Percentiles rank a stretch among this genome's conserved stretches.
These are phyloP conservation scores for Nephila pilipes DNA, from an alignment of 1,140 invertebrate genomes.

Conservation along the genomic window DNA sequence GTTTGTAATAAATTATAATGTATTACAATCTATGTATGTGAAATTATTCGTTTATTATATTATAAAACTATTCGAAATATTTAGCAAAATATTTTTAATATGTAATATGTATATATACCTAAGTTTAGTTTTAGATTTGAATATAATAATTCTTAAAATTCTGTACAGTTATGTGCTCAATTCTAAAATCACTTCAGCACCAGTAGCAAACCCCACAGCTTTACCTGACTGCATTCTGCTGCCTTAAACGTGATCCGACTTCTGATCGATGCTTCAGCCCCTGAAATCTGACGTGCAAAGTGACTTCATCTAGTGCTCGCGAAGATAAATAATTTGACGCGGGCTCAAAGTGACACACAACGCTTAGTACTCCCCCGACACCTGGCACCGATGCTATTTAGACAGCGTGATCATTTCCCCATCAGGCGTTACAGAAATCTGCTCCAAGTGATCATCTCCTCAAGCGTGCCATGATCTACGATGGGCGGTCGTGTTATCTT, in stretches of 20 bases:
- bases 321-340: constrained; percentile 32
- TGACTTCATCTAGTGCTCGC: not conserved
- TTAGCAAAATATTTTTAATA: no score
- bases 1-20: no score
- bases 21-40: no score
- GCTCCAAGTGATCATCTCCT: constrained; percentile 27
- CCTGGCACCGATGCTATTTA: constrained; percentile 30
- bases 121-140: no score
- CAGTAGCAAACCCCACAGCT: no score
- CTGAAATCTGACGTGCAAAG: constrained; percentile 14
- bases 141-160: no score
- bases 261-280: not conserved
- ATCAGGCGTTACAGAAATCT: not conserved
- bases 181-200: no score
- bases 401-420: constrained; percentile 26
- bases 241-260: not conserved
- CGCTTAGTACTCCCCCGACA: constrained; percentile 10
- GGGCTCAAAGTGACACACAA: not conserved
- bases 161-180: no score
- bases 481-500: constrained; percentile 24
- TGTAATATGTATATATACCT: no score
- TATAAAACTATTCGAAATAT: no score
- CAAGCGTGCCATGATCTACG: constrained; percentile 9
- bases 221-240: no score
- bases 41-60: no score